A percentile compares a stretch with the other conserved stretches of the same genome.
Conservation (phyloP, 1,140 invertebrate species). For the Ceratosolen solmsi region DNA sequence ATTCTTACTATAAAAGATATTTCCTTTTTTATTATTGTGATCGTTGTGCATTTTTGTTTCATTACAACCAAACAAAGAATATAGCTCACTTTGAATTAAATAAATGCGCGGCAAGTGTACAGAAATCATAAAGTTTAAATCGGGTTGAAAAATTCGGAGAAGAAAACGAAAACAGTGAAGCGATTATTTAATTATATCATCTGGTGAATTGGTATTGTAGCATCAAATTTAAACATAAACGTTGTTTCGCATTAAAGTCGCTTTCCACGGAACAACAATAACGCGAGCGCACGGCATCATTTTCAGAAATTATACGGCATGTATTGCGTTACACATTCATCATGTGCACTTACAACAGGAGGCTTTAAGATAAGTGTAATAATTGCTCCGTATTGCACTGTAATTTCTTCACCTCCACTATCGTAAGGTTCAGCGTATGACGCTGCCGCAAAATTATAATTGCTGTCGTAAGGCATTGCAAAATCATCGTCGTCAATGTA, state of each 20-base stretch:
- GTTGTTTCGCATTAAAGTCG: not conserved
- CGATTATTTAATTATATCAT: conserved; percentile 27
- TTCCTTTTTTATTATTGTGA: not conserved
- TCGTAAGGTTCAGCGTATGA: no score
- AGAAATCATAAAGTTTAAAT: not conserved
- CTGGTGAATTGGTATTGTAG: not conserved
- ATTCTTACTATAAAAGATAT: not conserved
- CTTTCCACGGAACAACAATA: conserved; percentile 24
- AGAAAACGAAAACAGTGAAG: not conserved
- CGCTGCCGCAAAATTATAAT: not conserved
- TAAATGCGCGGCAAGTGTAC: not conserved
- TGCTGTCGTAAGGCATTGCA: not conserved
- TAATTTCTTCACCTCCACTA: conserved; percentile 29
- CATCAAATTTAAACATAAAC: not conserved
- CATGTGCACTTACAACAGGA: not conserved
- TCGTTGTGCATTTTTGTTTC: not conserved
- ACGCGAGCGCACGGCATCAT: not conserved
- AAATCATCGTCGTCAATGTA: not conserved
- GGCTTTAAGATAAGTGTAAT: conserved; percentile 31
- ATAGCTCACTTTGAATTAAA: not conserved
- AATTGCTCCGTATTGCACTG: conserved; percentile 28
- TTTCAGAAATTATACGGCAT: conserved; percentile 27
- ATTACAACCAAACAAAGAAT: not conserved
- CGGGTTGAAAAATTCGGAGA: no score
- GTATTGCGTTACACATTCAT: not conserved